Conservation (phyloP, 2,113 vertebrate genomes). For the Taurulus bubalis region DNA sequence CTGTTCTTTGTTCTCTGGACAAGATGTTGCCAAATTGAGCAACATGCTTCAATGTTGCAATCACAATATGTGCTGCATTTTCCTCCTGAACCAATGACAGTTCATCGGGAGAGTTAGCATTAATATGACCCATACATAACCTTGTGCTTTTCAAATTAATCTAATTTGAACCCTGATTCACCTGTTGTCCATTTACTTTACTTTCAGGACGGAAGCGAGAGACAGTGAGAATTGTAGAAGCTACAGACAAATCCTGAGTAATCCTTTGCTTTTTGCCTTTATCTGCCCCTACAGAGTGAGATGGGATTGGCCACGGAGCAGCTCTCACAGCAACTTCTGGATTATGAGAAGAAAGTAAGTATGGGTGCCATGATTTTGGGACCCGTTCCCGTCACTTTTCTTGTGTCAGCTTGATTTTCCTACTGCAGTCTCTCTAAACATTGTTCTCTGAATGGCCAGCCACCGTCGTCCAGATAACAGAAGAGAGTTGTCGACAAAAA, state of each 20-base stretch:
- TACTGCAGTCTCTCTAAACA: background rate
- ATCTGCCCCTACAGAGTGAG: slow-evolving; percentile 87
- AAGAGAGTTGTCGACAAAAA: background rate
- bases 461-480: background rate
- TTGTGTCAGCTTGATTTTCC: background rate
- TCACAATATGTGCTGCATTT: background rate
- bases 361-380: background rate
- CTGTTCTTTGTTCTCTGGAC: background rate
- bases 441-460: background rate
- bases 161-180: slow-evolving; percentile 5
- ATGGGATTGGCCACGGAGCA: slow-evolving; percentile 98
- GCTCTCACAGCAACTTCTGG: slow-evolving; percentile 93
- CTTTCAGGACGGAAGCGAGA: background rate
- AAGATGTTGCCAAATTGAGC: background rate
- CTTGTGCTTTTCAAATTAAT: background rate
- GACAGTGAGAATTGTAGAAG: background rate
- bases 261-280: background rate
- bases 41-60: background rate
- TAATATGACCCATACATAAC: background rate
- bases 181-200: background rate
- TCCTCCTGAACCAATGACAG: background rate
- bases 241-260: background rate
- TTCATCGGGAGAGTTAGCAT: background rate
- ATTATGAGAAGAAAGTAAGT: slow-evolving; percentile 95
- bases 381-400: background rate